Evolutionary conservation across 2,113 vertebrate genomes (phyloP), one percentile per base, ranked within the genome.

Genomic region (Pachyramphus minor): DNA sequence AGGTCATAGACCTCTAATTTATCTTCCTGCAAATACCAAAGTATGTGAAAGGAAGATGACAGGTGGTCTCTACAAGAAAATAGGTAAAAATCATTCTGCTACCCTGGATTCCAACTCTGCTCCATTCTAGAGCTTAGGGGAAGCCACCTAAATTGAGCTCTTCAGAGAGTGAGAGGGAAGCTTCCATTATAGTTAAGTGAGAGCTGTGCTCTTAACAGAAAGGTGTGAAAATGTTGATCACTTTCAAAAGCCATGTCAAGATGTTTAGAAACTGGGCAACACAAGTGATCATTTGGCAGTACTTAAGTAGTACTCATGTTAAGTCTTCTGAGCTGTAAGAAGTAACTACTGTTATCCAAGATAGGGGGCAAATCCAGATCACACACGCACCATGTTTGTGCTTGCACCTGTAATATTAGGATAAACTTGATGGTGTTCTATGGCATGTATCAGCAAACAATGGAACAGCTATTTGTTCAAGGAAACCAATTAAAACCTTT

Each of bases 311-410:
- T 56, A 68, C 5, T 55, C 25, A 10, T 50, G 45, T 22, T 76
- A 67, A 30, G 35, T 14, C 77, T 63, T 52, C 44, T 63, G 59
- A 72, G 17, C 49, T 52, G 39, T 41, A 23, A 56, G 69, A 66
- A 37, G 3, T 33, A 76, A 16, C 35, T 27, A 14, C 35, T 39
- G 42, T 12, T 88, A 41, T n/a, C 30, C 13, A 39, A 39, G 55
- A 45, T 2, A 27, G 72, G 39, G 30, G 14, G 41, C 21, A n/a
- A 33, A 53, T 37, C 45, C 45, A 69, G 72, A 3, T 55, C 80
- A 76, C 3, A 0, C 4, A 3, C n/a, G 39, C n/a, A 45, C 16
- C 25, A 2, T 18, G 6, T 22, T 17, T 45, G n/a, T 55, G 49
- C 14, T 4, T 4, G 5, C 60, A 50, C 55, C 44, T 66, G 15